Conservation (phyloP, 2,113 vertebrate species). For the Tetraodon nigroviridis region DNA sequence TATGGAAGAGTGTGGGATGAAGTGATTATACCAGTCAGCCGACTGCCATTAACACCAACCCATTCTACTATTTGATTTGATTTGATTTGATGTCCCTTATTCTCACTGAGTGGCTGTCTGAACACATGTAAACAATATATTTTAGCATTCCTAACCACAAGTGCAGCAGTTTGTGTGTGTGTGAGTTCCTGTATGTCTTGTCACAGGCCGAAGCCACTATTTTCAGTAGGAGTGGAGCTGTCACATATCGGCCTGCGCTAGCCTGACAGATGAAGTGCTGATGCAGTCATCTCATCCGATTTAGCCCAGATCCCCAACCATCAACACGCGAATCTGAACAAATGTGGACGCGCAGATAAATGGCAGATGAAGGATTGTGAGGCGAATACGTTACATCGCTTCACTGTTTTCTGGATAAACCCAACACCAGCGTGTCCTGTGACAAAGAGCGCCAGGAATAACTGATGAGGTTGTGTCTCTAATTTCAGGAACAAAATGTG, state of each 20-base stretch:
- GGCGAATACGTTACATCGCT: constrained; percentile 26
- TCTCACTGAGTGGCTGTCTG: not conserved
- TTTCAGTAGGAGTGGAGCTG: constrained; percentile 3
- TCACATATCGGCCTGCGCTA: constrained; percentile 18
- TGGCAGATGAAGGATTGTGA: constrained; percentile 39
- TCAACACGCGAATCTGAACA: constrained; percentile 36
- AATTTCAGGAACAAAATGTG: not conserved
- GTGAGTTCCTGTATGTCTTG: not conserved
- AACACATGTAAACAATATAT: not conserved
- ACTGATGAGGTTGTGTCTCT: constrained; percentile 2
- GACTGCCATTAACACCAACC: constrained; percentile 46
- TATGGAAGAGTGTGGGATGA: constrained; percentile 40
- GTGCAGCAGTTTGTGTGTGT: not conserved
- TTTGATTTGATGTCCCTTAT: constrained; percentile 5
- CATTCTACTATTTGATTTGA: constrained; percentile 37
- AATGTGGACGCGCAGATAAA: constrained; percentile 33
- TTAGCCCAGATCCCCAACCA: constrained; percentile 27
- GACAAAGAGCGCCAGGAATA: constrained; percentile 17
- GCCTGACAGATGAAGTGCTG: constrained; percentile 7
- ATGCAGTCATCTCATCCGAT: constrained; percentile 8
- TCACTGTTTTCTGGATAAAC: constrained; percentile 23
- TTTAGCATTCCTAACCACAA: constrained; percentile 3
- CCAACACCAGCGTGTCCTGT: constrained; percentile 4
- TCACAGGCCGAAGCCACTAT: not conserved
- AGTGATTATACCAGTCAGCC: constrained; percentile 39